A percentile compares a stretch with the other conserved stretches of the same genome.
Evolutionary conservation across 2,797 vertebrate genomes (phyloP).

Genomic region (Loris lydekkerianus): DNA sequence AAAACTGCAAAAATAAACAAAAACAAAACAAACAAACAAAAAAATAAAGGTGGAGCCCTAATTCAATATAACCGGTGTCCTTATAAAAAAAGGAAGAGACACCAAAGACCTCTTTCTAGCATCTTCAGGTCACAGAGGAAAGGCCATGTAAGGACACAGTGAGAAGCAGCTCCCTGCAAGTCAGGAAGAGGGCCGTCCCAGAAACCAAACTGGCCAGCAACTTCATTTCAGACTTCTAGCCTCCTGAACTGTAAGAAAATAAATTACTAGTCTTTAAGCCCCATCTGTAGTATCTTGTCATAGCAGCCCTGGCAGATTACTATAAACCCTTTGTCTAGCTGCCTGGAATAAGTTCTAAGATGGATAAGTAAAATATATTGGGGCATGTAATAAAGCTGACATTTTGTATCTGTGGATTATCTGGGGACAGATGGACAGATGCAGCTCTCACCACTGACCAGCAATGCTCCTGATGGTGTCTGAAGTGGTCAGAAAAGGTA

Average conservation of each 20-base stretch:
- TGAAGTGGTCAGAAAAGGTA: background rate
- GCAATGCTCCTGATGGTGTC: background rate
- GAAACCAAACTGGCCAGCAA: background rate
- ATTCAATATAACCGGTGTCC: background rate
- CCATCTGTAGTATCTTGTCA: background rate
- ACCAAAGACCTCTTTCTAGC: background rate
- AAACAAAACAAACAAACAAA: no score
- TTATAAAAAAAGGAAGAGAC: background rate
- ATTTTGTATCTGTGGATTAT: background rate
- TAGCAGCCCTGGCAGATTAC: background rate
- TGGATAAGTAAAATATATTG: background rate
- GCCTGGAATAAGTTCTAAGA: background rate
- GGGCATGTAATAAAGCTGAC: background rate
- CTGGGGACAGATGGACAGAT: background rate
- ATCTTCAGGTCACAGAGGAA: background rate
- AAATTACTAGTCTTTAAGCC: background rate
- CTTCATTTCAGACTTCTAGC: background rate
- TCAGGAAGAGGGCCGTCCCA: background rate
- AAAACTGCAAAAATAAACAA: no score
- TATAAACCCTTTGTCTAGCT: background rate
- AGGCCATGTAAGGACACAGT: background rate
- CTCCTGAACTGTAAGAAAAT: background rate
- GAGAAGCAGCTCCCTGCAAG: background rate
- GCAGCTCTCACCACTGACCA: background rate
- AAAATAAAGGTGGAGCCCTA: background rate